Conservation (phyloP, 2,113 vertebrate species). For the Isichthys henryi region DNA sequence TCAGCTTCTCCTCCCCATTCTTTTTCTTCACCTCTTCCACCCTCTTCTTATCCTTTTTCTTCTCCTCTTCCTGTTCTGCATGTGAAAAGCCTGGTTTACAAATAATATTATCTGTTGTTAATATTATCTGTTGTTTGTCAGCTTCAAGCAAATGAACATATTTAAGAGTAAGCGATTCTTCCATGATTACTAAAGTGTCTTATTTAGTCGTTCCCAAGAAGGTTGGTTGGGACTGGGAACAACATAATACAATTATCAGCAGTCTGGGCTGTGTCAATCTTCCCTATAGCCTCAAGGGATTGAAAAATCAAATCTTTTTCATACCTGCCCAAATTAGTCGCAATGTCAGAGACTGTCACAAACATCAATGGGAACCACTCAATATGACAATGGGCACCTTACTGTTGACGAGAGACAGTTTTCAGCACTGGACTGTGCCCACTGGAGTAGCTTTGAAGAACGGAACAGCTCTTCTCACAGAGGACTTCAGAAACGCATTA, state of each 20-base stretch:
- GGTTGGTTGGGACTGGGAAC: background rate
- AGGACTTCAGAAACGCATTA: slow-evolving; percentile 47
- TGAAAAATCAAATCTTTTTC: slow-evolving; percentile 2
- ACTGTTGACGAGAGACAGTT: slow-evolving; percentile 20
- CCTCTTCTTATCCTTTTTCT: background rate
- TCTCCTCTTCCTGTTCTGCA: background rate
- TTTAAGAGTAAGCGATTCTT: background rate
- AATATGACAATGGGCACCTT: slow-evolving; percentile 30
- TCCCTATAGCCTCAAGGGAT: background rate
- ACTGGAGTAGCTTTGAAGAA: slow-evolving; percentile 58
- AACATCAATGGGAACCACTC: slow-evolving; percentile 1
- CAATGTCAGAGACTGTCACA: background rate
- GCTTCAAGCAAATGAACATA: background rate
- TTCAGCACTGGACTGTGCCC: slow-evolving; percentile 32
- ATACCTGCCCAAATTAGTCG: background rate
- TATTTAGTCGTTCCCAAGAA: background rate
- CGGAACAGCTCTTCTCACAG: slow-evolving; percentile 47
- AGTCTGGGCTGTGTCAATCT: background rate
- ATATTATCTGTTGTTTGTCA: background rate
- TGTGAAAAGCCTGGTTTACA: background rate
- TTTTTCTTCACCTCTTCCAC: background rate
- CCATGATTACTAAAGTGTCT: background rate
- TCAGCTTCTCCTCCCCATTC: background rate
- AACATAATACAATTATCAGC: background rate
- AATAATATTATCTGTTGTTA: background rate